Base-by-base conservation (phyloP, 2,888 invertebrate species). In the Ennomos fuscantarius region DNA sequence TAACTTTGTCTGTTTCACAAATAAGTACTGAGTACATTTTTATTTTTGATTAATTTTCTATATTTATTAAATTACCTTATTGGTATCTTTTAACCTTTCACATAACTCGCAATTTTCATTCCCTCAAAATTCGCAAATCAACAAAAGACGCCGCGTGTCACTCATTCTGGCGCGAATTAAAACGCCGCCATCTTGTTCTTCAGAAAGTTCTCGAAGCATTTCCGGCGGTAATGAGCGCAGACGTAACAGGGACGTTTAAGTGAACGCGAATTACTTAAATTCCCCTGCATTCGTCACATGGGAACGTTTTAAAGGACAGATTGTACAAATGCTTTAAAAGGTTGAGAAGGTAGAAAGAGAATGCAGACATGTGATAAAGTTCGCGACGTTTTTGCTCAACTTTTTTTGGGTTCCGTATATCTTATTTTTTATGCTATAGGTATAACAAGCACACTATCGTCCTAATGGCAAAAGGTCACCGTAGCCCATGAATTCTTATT, bases 171-270 rank as follows among this genome's bases (percentile, higher is more conserved):
- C 74, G 73, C 75, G 79, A 82, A 82, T 81, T 81, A 79, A 83
- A 81, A 76, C 70, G 74, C 62, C 78, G 78, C 79, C 79, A 81
- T 86, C 71, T 79, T 79, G 73, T 56, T 54, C 56, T 55, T 56
- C 44, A 60, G 76, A 82, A 82, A 83, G 71, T 83, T 84, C 74
- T 69, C 68, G 71, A 73, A 81, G 75, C 71, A 55, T 76, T 79
- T 72, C 74, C 66, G 63, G 70, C 66, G 49, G 76, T 83, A 81
- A 86, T 79, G 83, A 81, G 73, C 60, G 73, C 62, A 9, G 72
- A 72, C 74, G 76, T 71, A 74, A 70, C 72, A 76, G 65, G 68
- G 51, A 62, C 68, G 69, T 74, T 76, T 68, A 72, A 71, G 70
- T 78, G 68, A 79, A 79, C 70, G 76, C 70, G 72, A 74, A 69